Base-by-base conservation (phyloP, 30 jellyfish, hydroid and myxozoan species). In the Clytia hemisphaerica region DNA sequence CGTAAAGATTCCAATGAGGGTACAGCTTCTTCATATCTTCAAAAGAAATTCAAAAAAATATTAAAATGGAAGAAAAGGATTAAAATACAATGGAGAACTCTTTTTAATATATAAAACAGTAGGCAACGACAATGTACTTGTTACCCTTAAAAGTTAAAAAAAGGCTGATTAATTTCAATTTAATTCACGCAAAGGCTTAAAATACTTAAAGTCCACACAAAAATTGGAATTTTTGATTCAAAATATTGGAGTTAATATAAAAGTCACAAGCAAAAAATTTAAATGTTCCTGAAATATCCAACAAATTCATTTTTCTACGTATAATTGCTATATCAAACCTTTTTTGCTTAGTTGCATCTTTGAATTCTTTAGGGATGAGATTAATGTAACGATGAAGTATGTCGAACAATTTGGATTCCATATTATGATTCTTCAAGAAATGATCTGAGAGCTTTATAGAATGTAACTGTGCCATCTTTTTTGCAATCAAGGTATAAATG, bases 341-440 rank as follows among this genome's bases (percentile, higher is more conserved):
- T 58, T 76, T 45, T 29, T 86, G 96, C 55, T 73, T 71, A 26
- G 64, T 77, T 37, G 86, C 78, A 46, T 66, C 82, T 34, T 61
- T 72, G 61, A 59, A 77, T 60, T 65, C 63, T 29, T 60, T 49
- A 2, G 96, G 96, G 4, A 79, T 65, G 55, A 78, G 38, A n/a
- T 78, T 85, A 36, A 78, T 16, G 7, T 55, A 57, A 30, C 60
- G 58, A 14, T 58, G 47, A 12, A 86, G 38, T 14, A 58, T 27
- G n/a, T 72, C 83, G 44, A 76, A 75, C 58, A 86, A 34, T 28
- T 51, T 45, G 2, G 96, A 50, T 53, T 58, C 93, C 92, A 77
- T 38, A 37, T 74, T 73, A 45, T 86, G 94, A 49, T 86, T 91
- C 36, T 78, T 83, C 62, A 86, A 78, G 66, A 78, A 86, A 3